Base-by-base conservation (phyloP, 2,113 vertebrate genomes). In the Stictonetta naevosa region DNA sequence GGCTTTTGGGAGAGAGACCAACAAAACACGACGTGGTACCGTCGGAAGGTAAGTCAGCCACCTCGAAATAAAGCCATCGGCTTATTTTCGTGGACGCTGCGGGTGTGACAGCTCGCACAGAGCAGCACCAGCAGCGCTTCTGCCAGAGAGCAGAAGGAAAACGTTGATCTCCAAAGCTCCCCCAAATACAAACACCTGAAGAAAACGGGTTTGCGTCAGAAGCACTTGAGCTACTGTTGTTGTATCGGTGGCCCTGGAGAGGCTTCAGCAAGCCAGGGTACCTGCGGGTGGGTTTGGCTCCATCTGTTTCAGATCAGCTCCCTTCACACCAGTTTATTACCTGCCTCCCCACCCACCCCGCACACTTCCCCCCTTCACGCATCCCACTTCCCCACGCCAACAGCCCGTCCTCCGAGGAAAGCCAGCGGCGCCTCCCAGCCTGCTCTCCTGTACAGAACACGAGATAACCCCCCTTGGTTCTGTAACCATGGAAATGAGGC, bases 121-220 rank as follows among this genome's bases (percentile, higher is more conserved):
- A 19, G 79, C 18, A 1, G 50, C 9, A 1, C 64, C 38, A 38
- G 38, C 42, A 20, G 14, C 64, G 11, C 7, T 67, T 11, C 1
- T 7, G 31, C 55, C 40, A 19, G 56, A 19, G 42, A 29, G 40
- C 52, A 13, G 14, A 34, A 53, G 21, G 21, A 46, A 15, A 36
- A 8, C 0, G 7, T 3, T 8, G 33, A 20, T 28, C 72, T 52
- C 74, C 11, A 12, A n/a, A n/a, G 19, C 48, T 6, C 44, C 38
- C 38, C 29, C 7, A 6, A 17, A 20, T 2, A 12, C 13, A 0
- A 0, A 2, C 2, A 0, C 26, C 36, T 20, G 8, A 6, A 59
- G 80, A 55, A 64, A 48, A 63, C 0, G 18, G 48, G 52, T 26
- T 13, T 17, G 58, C 5, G 10, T 0, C 2, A 23, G 66, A 22